These are phyloP conservation scores for Germaria angustata DNA, from an alignment of 2,888 invertebrate species.

Conservation along the genomic window DNA sequence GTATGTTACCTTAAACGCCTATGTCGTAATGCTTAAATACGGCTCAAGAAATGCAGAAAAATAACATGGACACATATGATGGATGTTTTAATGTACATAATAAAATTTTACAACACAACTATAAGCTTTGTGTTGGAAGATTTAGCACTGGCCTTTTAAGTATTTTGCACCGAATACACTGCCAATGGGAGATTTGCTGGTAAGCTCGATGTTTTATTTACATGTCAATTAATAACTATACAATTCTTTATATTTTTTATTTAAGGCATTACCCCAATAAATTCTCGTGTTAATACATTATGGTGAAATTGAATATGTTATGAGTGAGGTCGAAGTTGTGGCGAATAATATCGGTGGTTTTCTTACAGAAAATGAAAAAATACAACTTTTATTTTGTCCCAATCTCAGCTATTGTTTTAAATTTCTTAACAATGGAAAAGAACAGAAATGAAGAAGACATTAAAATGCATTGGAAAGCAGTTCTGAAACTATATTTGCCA, in stretches of 20 bases:
- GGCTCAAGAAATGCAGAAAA: constrained; percentile 92
- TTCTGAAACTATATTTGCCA: constrained; percentile 94
- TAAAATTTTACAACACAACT: constrained; percentile 91
- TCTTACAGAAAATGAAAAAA: constrained; percentile 93
- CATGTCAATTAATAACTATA: not conserved
- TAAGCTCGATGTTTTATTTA: constrained; percentile 23
- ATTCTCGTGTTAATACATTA: constrained; percentile 93
- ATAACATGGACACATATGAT: constrained; percentile 95
- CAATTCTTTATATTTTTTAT: not conserved
- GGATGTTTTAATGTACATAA: constrained; percentile 98
- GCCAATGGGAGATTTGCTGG: constrained; percentile 96
- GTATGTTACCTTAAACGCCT: constrained; percentile 74
- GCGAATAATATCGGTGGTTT: constrained; percentile 92
- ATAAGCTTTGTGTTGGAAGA: constrained; percentile 94
- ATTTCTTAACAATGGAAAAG: constrained; percentile 95
- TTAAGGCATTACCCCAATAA: constrained; percentile 90
- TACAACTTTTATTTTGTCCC: constrained; percentile 95
- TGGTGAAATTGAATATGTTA: constrained; percentile 94
- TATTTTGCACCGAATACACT: constrained; percentile 96
- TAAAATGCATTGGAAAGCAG: constrained; percentile 96
- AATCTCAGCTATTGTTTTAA: constrained; percentile 95
- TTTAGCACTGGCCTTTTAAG: constrained; percentile 94
- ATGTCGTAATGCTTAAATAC: constrained; percentile 93
- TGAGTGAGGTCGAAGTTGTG: constrained; percentile 91
- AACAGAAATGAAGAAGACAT: constrained; percentile 94